Evolutionary conservation across 2,888 invertebrate genomes (phyloP).

Genomic region (Glyphotaelius pellucidus): DNA sequence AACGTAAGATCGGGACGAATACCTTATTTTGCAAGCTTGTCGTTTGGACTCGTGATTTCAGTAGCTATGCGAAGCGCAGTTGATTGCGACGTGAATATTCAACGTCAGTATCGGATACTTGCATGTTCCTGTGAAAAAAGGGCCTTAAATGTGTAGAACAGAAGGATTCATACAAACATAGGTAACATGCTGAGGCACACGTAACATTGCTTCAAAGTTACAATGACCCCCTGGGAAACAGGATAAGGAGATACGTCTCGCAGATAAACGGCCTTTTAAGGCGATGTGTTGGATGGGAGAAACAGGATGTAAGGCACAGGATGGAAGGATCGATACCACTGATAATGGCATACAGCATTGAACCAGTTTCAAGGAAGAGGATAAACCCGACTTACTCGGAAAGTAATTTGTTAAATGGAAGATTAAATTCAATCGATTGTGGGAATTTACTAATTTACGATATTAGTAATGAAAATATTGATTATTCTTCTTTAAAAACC

Average conservation of each 20-base stretch:
- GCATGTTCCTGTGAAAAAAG: too few species aligned
- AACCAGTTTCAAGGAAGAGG: conserved; percentile 12
- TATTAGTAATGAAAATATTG: background rate
- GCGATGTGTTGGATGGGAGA: background rate
- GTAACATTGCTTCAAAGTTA: background rate
- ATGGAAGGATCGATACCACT: conserved; percentile 23
- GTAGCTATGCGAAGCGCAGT: too few species aligned
- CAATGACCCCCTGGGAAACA: conserved; percentile 21
- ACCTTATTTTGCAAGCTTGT: too few species aligned
- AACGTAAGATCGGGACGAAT: too few species aligned
- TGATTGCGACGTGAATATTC: too few species aligned
- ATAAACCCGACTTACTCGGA: background rate
- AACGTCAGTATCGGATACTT: too few species aligned
- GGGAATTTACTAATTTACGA: background rate
- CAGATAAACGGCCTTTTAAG: conserved; percentile 16
- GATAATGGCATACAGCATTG: background rate
- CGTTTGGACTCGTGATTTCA: too few species aligned
- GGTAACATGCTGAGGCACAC: background rate
- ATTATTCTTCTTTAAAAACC: background rate
- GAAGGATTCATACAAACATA: background rate
- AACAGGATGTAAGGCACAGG: conserved; percentile 33
- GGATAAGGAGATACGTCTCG: conserved; percentile 4
- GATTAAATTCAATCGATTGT: background rate
- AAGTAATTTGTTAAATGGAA: background rate
- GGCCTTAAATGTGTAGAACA: background rate